These are phyloP conservation scores for Epinotia ramella DNA, from an alignment of 2,888 invertebrate species.

Conservation along the genomic window DNA sequence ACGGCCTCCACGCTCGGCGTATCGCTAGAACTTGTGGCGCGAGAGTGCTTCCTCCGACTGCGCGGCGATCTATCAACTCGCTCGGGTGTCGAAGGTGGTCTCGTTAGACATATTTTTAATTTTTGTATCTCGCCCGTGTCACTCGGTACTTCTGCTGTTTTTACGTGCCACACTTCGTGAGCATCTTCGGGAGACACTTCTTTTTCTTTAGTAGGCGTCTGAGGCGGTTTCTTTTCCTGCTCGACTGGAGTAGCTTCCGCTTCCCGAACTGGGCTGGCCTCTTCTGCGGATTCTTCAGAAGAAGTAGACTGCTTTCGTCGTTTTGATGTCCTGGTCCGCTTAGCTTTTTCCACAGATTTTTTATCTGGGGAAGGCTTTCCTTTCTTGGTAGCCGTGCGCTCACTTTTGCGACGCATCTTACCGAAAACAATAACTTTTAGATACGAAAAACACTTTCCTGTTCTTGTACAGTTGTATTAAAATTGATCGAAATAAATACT, in stretches of 20 bases:
- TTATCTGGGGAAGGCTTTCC: slow-evolving; percentile 88
- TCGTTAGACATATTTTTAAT: slow-evolving; percentile 87
- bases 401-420: slow-evolving; percentile 91
- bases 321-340: slow-evolving; percentile 80
- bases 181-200: slow-evolving; percentile 66
- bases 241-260: slow-evolving; percentile 56
- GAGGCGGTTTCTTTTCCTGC: slow-evolving; percentile 62
- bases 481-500: slow-evolving; percentile 3
- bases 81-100: slow-evolving; percentile 84
- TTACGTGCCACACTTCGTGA: slow-evolving; percentile 84
- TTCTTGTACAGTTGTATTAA: neutral
- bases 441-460: slow-evolving; percentile 7
- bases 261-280: slow-evolving; percentile 63
- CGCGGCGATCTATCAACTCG: slow-evolving; percentile 80
- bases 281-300: slow-evolving; percentile 81
- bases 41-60: slow-evolving; percentile 80
- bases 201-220: slow-evolving; percentile 66
- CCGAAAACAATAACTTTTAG: slow-evolving; percentile 52
- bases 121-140: slow-evolving; percentile 87
- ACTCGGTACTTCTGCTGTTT: slow-evolving; percentile 76
- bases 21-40: slow-evolving; percentile 81
- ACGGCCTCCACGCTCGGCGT: slow-evolving; percentile 74
- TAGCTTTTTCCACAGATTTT: slow-evolving; percentile 82
- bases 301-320: slow-evolving; percentile 85
- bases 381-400: slow-evolving; percentile 87